Evolutionary conservation across 2,797 vertebrate species (phyloP), one percentile per base, ranked within the genome.

Genomic region (Enteromius argenteus): DNA sequence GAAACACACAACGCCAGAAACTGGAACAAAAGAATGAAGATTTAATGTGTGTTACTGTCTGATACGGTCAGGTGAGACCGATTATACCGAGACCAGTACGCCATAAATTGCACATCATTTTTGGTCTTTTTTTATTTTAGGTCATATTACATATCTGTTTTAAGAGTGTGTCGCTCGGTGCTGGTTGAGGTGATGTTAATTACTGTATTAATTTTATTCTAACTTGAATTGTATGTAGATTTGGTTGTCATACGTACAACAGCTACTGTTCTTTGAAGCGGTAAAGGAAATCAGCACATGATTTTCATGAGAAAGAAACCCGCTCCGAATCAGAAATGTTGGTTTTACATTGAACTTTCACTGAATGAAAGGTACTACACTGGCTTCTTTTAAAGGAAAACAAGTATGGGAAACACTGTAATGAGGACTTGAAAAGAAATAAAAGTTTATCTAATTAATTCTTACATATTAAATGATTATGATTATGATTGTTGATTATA

Each of bases 71-170:
- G 0, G 27, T 23, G 53, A 32, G 60, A 87, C 90, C 88, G 49
- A 89, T 86, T 88, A 88, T 85, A 89, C 91, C 42, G 27, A 90
- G 91, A 94, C 85, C 81, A 90, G 87, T 84, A 91, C 87, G 90
- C 91, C 89, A 87, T 89, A 86, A 88, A 92, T 93, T 94, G 93
- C 93, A 94, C 92, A 89, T 86, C 49, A 69, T 83, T 85, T 53
- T 56, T 77, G 27, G 46, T 46, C 39, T 9, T 4, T 30, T 74
- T 64, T 83, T 88, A 67, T 89, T 91, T 74, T 92, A 93, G 92
- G 90, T 92, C 88, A 89, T 89, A 88, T 78, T 82, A 89, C 91
- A 92, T 93, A 93, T 93, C 92, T 91, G 91, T 92, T 77, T 91
- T 89, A 62, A 89, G 89, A 89, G 89, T 84, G 79, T 92, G 85